Percentiles rank a stretch among this genome's conserved stretches.
Evolutionary conservation across 2,888 invertebrate genomes (phyloP).

Genomic region (Amaurobius ferox): DNA sequence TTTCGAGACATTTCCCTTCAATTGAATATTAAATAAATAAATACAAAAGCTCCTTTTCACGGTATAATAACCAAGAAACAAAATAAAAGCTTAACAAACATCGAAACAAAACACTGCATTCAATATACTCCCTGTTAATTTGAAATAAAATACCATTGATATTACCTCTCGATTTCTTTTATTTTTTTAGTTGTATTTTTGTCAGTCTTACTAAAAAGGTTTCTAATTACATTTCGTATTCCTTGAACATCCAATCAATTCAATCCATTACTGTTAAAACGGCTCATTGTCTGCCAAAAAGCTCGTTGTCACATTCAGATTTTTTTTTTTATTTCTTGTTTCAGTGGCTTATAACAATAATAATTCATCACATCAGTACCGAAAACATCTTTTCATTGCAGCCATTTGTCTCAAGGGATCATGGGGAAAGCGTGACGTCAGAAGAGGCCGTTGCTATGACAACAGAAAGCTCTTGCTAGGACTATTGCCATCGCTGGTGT

Average conservation of each 20-base stretch:
- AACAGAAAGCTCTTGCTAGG: background rate
- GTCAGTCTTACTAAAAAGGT: background rate
- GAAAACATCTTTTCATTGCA: constrained; percentile 38
- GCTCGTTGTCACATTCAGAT: constrained; percentile 14
- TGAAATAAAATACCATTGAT: background rate
- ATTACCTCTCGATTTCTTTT: background rate
- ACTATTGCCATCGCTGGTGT: background rate
- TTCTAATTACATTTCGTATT: background rate
- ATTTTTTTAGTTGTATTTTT: background rate
- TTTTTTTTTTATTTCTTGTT: background rate
- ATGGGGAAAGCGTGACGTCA: constrained; percentile 13
- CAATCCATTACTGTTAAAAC: constrained; percentile 27
- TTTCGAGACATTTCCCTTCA: background rate
- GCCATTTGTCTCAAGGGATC: constrained; percentile 15
- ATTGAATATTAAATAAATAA: background rate
- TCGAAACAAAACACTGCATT: background rate
- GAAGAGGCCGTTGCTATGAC: constrained; percentile 12
- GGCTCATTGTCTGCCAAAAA: constrained; percentile 28
- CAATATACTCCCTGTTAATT: background rate
- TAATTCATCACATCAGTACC: constrained; percentile 44
- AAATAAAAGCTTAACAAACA: background rate
- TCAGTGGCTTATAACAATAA: constrained; percentile 19
- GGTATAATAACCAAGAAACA: background rate
- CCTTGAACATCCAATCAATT: constrained; percentile 22
- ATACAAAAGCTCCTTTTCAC: background rate